These are phyloP conservation scores for Glandiceps talaboti DNA, from an alignment of 53 echinoderm and acorn worm genomes.

Conservation along the genomic window DNA sequence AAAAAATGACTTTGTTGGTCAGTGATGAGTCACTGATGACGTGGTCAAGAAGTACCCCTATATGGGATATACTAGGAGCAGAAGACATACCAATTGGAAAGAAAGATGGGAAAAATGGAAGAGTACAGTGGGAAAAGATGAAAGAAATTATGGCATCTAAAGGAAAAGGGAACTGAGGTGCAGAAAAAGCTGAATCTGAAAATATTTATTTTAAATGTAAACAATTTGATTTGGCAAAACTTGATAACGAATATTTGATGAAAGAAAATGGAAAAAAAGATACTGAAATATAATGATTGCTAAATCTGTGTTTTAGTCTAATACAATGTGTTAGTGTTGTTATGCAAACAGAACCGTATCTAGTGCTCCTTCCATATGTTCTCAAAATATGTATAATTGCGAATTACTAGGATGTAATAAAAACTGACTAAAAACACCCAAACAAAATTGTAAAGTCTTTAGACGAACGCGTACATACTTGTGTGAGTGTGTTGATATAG, in stretches of 20 bases:
- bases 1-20: not conserved
- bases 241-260: not conserved
- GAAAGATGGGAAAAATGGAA: not conserved
- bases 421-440: too few relatives aligned
- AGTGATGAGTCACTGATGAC: too few relatives aligned
- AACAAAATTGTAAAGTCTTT: too few relatives aligned
- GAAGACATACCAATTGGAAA: not conserved
- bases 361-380: too few relatives aligned
- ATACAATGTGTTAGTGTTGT: too few relatives aligned
- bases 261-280: not conserved
- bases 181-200: not conserved
- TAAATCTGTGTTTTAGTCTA: too few relatives aligned
- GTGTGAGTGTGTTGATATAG: too few relatives aligned
- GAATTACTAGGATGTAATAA: too few relatives aligned
- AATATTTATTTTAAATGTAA: too few relatives aligned
- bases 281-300: not conserved
- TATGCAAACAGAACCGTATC: too few relatives aligned
- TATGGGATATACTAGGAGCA: not conserved
- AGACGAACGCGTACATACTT: too few relatives aligned
- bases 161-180: not conserved
- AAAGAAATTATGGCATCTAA: not conserved
- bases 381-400: too few relatives aligned
- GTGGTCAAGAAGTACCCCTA: not conserved
- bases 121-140: not conserved
- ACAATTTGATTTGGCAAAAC: not conserved